Conservation (phyloP, 2,797 vertebrate genomes). For the Pseudotriccus pelzelni region DNA sequence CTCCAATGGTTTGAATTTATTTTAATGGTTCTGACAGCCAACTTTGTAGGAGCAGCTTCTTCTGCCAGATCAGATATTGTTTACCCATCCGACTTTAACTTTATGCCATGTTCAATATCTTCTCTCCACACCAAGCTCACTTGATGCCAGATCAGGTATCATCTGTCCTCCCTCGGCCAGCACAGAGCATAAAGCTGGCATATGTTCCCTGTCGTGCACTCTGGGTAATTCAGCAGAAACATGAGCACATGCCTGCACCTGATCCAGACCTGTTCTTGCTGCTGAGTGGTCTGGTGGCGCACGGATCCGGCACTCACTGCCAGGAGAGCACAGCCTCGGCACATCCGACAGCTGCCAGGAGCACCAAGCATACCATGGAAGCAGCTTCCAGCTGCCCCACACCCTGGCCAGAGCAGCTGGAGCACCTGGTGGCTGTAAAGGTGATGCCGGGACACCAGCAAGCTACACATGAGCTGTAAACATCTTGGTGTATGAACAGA, state of each 20-base stretch:
- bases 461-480: not conserved
- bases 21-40: conserved; percentile 47
- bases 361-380: not conserved
- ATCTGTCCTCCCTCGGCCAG: not conserved
- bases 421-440: not conserved
- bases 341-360: not conserved
- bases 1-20: not conserved
- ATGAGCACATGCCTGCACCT: not conserved
- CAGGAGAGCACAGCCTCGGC: accelerated
- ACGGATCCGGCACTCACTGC: accelerated
- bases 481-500: accelerated
- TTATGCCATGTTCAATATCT: conserved; percentile 41
- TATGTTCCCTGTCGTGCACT: accelerated
- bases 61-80: conserved; percentile 51
- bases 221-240: not conserved
- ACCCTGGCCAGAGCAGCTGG: not conserved
- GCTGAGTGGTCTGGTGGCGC: not conserved
- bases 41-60: conserved; percentile 48
- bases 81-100: conserved; percentile 21
- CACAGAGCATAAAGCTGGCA: not conserved
- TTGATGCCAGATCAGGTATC: conserved; percentile 28
- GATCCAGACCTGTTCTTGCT: not conserved
- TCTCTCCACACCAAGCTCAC: not conserved
- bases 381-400: not conserved
- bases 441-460: not conserved